phyloP scores from a whole-genome alignment of 2,113 vertebrate species.

The Myrmophylax atrothorax region DNA sequence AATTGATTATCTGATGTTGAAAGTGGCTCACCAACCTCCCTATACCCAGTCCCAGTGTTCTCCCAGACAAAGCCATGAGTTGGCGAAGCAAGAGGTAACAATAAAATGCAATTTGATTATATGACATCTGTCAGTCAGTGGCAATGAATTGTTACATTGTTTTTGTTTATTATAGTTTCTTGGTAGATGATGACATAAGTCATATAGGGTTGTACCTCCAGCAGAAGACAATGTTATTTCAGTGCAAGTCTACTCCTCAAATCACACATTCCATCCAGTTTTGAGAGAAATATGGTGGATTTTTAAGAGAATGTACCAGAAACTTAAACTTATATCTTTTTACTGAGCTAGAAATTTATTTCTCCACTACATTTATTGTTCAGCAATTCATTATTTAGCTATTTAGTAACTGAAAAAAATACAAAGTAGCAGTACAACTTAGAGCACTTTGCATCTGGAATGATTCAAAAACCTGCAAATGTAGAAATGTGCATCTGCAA shows the following conservation, averaged over 20 bases:
- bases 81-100: conserved; percentile 88
- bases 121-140: neutral
- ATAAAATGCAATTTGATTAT: neutral
- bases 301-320: neutral
- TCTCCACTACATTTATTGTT: neutral
- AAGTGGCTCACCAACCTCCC: conserved; percentile 87
- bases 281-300: neutral
- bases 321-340: neutral
- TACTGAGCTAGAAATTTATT: neutral
- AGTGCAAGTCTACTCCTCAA: neutral
- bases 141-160: neutral
- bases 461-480: neutral
- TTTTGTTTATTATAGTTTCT: neutral
- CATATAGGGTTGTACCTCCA: neutral
- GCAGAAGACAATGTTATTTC: neutral
- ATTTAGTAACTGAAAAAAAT: neutral
- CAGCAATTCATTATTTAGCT: neutral
- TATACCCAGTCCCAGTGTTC: conserved; percentile 80
- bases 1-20: conserved; percentile 96
- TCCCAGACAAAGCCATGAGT: conserved; percentile 79
- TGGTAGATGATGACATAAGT: neutral
- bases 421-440: neutral
- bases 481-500: neutral
- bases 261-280: neutral
- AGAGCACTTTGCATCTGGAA: neutral